These are phyloP conservation scores for Brachionus koreanus DNA, from an alignment of 1,140 invertebrate species.

Conservation along the genomic window DNA sequence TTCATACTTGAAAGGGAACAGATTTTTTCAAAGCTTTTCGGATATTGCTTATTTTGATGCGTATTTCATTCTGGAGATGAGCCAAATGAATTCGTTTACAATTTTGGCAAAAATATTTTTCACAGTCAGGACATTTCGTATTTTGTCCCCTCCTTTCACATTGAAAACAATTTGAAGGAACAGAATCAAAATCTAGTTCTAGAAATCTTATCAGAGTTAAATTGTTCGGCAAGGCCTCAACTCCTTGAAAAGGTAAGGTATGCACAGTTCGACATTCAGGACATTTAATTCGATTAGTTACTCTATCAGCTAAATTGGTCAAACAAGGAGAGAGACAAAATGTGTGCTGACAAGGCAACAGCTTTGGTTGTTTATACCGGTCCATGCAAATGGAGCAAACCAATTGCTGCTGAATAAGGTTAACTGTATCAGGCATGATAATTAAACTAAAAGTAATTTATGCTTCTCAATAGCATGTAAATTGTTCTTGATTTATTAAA, in stretches of 20 bases:
- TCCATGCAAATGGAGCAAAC: constrained; percentile 97
- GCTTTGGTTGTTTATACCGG: constrained; percentile 89
- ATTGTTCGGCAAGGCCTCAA: constrained; percentile 65
- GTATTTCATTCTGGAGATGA: neutral
- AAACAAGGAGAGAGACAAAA: constrained; percentile 94
- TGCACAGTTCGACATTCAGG: constrained; percentile 97
- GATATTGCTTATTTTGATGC: neutral
- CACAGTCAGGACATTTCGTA: constrained; percentile 20
- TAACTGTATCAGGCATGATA: neutral
- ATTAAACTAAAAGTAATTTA: neutral
- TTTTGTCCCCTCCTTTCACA: neutral
- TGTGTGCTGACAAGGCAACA: constrained; percentile 97
- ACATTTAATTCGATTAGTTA: constrained; percentile 77
- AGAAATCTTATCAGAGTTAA: neutral
- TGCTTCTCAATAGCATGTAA: neutral
- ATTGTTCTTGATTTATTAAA: neutral
- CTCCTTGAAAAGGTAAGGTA: constrained; percentile 84
- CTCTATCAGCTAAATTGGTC: constrained; percentile 49
- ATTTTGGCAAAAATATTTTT: constrained; percentile 19
- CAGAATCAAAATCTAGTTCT: neutral
- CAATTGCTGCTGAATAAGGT: constrained; percentile 87
- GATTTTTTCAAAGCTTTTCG: neutral
- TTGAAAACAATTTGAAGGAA: neutral
- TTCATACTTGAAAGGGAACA: neutral
- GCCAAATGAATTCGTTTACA: constrained; percentile 21